Conservation (phyloP, 2,888 invertebrate genomes). For the Blomia tropicalis region DNA sequence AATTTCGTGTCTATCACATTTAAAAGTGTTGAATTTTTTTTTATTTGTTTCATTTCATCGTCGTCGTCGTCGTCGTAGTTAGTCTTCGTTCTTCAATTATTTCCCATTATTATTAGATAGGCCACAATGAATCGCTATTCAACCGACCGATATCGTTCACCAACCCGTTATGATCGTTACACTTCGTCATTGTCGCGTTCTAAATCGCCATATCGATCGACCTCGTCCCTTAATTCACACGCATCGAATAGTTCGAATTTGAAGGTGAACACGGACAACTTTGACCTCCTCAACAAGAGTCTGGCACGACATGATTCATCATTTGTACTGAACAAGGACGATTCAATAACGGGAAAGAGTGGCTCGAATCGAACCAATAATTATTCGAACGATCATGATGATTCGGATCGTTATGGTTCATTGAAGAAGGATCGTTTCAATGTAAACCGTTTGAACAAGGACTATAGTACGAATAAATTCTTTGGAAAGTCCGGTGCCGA, state of each 20-base stretch:
- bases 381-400: background rate
- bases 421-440: background rate
- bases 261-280: background rate
- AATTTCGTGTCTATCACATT: background rate
- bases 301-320: background rate
- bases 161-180: background rate
- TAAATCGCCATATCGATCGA: background rate
- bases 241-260: background rate
- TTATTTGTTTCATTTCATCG: background rate
- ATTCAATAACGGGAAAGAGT: background rate
- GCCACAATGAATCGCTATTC: background rate
- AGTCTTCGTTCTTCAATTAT: background rate
- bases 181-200: conserved; percentile 3
- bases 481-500: background rate
- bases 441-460: conserved; percentile 5
- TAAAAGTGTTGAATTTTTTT: background rate
- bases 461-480: background rate
- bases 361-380: background rate
- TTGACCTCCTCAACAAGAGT: conserved; percentile 7
- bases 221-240: background rate
- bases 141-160: background rate
- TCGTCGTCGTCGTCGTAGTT: background rate
- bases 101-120: background rate
- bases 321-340: background rate
- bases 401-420: background rate